Conservation (phyloP, 2,113 vertebrate species). For the Lampris megalopsis region DNA sequence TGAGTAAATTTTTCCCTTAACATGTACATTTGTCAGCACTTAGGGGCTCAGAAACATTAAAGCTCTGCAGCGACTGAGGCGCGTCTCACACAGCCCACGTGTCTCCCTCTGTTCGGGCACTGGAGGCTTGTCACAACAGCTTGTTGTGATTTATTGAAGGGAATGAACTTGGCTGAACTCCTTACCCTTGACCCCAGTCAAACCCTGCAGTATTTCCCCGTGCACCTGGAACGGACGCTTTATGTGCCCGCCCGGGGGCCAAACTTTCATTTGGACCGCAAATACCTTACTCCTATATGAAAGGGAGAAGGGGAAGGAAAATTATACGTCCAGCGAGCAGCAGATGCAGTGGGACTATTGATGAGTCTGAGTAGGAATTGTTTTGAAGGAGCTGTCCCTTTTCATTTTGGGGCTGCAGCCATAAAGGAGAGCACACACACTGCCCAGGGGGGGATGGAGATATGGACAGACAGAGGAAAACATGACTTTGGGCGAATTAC, state of each 20-base stretch:
- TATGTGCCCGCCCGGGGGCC: constrained; percentile 67
- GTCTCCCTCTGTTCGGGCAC: constrained; percentile 49
- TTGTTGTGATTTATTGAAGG: constrained; percentile 76
- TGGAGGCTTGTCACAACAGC: constrained; percentile 72
- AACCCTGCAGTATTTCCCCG: constrained; percentile 64
- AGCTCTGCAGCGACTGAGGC: constrained; percentile 49
- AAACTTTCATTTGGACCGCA: constrained; percentile 65
- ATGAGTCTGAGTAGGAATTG: constrained; percentile 59
- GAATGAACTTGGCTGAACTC: constrained; percentile 71
- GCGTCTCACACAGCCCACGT: constrained; percentile 62
- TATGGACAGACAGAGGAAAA: constrained; percentile 64
- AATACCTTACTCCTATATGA: constrained; percentile 68
- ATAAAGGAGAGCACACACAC: constrained; percentile 21
- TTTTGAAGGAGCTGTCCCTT: constrained; percentile 64
- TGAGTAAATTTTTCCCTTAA: constrained; percentile 62
- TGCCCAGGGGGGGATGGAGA: constrained; percentile 49
- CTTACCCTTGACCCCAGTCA: constrained; percentile 78
- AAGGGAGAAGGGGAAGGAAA: constrained; percentile 62
- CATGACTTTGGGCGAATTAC: constrained; percentile 53
- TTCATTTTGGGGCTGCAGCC: constrained; percentile 61
- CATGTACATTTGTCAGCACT: constrained; percentile 60
- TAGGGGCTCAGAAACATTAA: constrained; percentile 46
- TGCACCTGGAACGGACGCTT: constrained; percentile 78
- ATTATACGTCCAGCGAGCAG: constrained; percentile 52
- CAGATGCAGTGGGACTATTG: constrained; percentile 52